Conservation (phyloP, 2,888 invertebrate species). For the Odontocolon sp. region DNA sequence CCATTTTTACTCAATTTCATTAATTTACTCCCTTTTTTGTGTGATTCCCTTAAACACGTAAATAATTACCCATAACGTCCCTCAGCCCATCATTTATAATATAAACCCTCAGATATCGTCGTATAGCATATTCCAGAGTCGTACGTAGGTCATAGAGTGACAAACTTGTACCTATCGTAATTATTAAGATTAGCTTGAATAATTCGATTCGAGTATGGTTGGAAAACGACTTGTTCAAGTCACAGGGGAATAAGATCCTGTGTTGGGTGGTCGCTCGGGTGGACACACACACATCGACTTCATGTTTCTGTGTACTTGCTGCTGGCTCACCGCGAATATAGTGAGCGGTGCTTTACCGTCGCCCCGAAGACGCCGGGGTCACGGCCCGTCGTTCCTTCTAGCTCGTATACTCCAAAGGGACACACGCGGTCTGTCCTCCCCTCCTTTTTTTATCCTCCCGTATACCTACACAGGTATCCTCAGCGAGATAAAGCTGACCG, state of each 20-base stretch:
- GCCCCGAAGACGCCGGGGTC: constrained; percentile 55
- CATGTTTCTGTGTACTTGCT: constrained; percentile 1
- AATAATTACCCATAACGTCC: neutral
- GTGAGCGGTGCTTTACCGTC: constrained; percentile 58
- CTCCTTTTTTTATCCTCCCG: constrained; percentile 7
- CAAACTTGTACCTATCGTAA: constrained; percentile 51
- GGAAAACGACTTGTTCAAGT: constrained; percentile 26
- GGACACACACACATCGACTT: constrained; percentile 25
- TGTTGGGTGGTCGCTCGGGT: constrained; percentile 52
- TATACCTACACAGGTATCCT: constrained; percentile 19
- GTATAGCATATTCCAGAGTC: constrained; percentile 3
- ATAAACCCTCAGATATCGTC: neutral
- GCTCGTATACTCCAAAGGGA: constrained; percentile 50
- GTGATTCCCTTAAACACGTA: constrained; percentile 2
- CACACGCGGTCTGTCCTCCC: constrained; percentile 61
- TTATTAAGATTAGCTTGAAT: constrained; percentile 58
- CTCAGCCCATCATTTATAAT: neutral
- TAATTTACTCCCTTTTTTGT: constrained; percentile 14
- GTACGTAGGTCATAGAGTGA: constrained; percentile 6
- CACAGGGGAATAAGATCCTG: constrained; percentile 14
- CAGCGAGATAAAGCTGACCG: no score
- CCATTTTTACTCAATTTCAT: no score
- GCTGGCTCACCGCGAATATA: constrained; percentile 33
- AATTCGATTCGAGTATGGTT: constrained; percentile 42
- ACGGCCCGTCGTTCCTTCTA: constrained; percentile 47